A percentile compares a stretch with the other conserved stretches of the same genome.
phyloP scores from a whole-genome alignment of 2,888 invertebrate genomes.

The Thysanoteuthis rhombus region DNA sequence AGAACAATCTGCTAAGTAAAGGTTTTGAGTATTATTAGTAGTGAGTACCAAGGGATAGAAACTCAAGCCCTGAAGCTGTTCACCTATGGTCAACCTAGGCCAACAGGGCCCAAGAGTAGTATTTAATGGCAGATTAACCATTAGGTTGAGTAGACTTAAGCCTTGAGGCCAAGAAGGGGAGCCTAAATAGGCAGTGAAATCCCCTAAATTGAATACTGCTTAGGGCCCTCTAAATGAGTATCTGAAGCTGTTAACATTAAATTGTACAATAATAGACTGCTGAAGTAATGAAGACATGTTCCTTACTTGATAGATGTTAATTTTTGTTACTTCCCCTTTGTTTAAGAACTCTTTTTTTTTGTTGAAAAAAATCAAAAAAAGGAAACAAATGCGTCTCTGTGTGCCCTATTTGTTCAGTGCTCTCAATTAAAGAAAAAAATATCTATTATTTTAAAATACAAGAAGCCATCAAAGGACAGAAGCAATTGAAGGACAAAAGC shows the following conservation, averaged over 20 bases:
- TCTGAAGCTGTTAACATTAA: not conserved
- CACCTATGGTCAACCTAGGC: too few species aligned
- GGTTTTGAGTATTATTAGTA: not conserved
- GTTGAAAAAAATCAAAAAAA: not conserved
- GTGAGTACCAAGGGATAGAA: too few species aligned
- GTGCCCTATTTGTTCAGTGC: slow-evolving; percentile 12
- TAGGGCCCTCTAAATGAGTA: too few species aligned
- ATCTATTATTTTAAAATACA: not conserved
- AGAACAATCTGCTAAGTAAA: not conserved
- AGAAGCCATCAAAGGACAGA: not conserved
- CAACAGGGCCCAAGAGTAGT: too few species aligned
- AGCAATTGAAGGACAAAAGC: not conserved
- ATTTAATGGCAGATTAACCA: too few species aligned
- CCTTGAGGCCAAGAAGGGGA: too few species aligned
- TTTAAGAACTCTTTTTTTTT: not conserved
- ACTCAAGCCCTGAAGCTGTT: too few species aligned
- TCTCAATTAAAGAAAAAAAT: not conserved
- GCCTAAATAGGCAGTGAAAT: too few species aligned
- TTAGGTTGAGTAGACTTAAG: too few species aligned
- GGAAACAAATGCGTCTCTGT: not conserved
- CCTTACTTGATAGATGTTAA: not conserved
- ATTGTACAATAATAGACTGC: not conserved
- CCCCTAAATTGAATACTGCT: too few species aligned
- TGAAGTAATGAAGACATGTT: not conserved
- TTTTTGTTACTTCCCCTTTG: not conserved